A percentile compares a stretch with the other conserved stretches of the same genome.
phyloP scores from a whole-genome alignment of 1,140 invertebrate genomes.

The Proales similis region DNA sequence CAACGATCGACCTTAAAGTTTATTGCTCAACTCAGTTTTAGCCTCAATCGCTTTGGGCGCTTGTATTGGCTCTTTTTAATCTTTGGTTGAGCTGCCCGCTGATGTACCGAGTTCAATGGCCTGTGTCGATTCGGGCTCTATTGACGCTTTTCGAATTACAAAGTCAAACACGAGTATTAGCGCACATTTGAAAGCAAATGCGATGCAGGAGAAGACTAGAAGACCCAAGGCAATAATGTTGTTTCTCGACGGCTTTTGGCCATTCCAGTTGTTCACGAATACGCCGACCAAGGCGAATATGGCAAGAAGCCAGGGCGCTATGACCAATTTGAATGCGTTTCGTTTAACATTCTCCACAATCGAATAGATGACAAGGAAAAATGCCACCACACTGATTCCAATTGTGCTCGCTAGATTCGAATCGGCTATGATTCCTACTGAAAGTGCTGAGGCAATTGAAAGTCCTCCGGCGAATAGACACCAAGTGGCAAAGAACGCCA shows the following conservation, averaged over 20 bases:
- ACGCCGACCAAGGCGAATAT: conserved; percentile 43
- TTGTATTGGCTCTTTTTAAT: too few relatives aligned
- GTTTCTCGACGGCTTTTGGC: conserved; percentile 9
- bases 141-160: too few relatives aligned
- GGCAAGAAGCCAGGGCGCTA: conserved; percentile 45
- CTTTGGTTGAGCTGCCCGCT: too few relatives aligned
- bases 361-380: conserved; percentile 40
- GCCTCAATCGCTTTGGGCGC: too few relatives aligned
- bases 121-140: too few relatives aligned
- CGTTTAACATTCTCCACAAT: conserved; percentile 42
- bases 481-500: conserved; percentile 48
- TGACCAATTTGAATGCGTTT: conserved; percentile 44
- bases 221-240: conserved; percentile 37
- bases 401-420: conserved; percentile 40
- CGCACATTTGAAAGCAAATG: too few relatives aligned
- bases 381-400: conserved; percentile 39
- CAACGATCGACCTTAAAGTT: too few relatives aligned
- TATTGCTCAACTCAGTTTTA: too few relatives aligned
- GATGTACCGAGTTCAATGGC: too few relatives aligned
- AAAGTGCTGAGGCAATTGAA: conserved; percentile 43
- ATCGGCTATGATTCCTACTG: conserved; percentile 38
- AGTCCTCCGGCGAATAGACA: conserved; percentile 44
- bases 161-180: too few relatives aligned
- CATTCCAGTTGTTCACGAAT: conserved; percentile 28
- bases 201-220: too few relatives aligned